Conservation (phyloP, 1,140 invertebrate species). For the Papilio dardanus region DNA sequence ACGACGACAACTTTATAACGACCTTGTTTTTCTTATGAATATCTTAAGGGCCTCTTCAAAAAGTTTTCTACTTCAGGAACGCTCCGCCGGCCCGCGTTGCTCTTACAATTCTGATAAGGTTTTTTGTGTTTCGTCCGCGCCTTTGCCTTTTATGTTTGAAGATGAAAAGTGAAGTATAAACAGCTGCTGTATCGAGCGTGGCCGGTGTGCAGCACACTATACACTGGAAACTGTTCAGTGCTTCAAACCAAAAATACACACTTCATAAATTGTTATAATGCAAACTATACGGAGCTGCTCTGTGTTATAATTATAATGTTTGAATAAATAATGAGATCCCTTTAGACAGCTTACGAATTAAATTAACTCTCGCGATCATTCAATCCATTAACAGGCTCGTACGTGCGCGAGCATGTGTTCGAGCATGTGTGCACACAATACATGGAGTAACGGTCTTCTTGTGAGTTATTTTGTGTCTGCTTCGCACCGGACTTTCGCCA, state of each 20-base stretch:
- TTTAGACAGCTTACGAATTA: neutral
- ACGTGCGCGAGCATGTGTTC: neutral
- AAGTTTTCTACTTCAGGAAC: neutral
- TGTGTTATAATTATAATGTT: neutral
- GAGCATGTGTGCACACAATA: neutral
- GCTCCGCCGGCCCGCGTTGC: neutral
- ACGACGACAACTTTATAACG: constrained; percentile 14
- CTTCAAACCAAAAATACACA: no score
- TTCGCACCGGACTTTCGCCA: neutral
- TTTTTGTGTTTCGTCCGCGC: neutral
- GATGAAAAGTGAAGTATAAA: neutral
- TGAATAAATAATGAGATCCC: neutral
- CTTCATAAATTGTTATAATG: no score
- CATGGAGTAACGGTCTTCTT: neutral
- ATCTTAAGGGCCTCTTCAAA: neutral
- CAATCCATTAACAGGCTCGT: neutral
- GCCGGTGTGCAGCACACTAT: no score
- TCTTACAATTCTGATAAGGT: neutral
- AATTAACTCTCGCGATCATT: neutral
- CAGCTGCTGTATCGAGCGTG: no score
- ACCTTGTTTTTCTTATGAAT: constrained; percentile 27
- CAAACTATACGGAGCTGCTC: no score
- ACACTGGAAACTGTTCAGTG: no score
- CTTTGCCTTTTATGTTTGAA: neutral
- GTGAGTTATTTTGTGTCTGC: neutral